Conservation (phyloP, 2,113 vertebrate species). For the Anseranas semipalmata region DNA sequence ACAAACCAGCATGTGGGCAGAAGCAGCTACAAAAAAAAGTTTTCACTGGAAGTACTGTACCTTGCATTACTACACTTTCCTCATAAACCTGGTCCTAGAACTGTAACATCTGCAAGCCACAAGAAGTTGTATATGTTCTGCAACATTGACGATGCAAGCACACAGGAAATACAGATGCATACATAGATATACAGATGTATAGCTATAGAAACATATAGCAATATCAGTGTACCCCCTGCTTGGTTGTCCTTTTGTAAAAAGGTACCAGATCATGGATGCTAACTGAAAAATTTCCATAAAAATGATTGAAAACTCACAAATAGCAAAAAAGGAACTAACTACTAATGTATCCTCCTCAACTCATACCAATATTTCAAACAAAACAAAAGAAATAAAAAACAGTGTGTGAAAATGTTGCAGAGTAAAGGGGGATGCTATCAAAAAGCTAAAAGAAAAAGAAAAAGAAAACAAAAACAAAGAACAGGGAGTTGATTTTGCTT, state of each 20-base stretch:
- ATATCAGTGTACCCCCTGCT: neutral
- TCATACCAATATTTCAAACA: neutral
- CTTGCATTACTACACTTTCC: neutral
- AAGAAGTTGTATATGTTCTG: neutral
- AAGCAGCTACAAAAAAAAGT: neutral
- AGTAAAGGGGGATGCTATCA: neutral
- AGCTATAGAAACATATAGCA: fast-evolving
- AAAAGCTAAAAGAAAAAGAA: neutral
- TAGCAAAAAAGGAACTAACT: neutral
- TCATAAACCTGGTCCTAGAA: neutral
- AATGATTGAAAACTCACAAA: fast-evolving
- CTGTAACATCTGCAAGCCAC: neutral
- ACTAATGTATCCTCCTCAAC: neutral
- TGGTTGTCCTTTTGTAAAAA: neutral
- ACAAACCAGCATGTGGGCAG: neutral
- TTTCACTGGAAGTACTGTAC: fast-evolving
- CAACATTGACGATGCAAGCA: neutral
- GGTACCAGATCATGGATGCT: neutral
- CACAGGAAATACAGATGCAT: neutral
- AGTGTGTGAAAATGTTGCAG: neutral
- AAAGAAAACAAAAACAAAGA: neutral
- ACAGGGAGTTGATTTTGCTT: fast-evolving
- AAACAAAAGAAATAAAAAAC: neutral
- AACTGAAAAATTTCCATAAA: neutral
- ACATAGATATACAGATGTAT: fast-evolving